Evolutionary conservation across 2,797 vertebrate species (phyloP).

Genomic region (Okamejei kenojei): DNA sequence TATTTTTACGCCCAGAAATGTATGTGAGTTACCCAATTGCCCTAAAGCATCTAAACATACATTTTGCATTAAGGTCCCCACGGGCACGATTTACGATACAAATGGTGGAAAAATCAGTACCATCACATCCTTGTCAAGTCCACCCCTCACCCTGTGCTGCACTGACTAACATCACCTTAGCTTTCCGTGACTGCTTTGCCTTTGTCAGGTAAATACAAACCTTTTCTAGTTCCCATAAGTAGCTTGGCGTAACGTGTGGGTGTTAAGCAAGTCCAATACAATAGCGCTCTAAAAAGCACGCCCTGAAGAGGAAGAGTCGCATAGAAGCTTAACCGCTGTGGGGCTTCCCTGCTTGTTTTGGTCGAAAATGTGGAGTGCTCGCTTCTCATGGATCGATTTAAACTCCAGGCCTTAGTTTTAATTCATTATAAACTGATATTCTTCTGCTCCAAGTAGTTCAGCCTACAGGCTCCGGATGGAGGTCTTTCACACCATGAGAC

Average conservation of each 20-base stretch:
- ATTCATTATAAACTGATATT: neutral
- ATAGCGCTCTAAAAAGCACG: constrained; percentile 52
- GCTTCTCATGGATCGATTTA: constrained; percentile 27
- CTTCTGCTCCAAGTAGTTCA: constrained; percentile 21
- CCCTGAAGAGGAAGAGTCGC: constrained; percentile 40
- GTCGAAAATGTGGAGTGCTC: constrained; percentile 15
- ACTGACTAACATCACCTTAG: constrained; percentile 55
- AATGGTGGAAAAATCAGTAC: constrained; percentile 58
- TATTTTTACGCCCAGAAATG: constrained; percentile 50
- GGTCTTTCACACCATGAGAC: constrained; percentile 16
- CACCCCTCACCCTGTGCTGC: constrained; percentile 54
- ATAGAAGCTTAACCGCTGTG: constrained; percentile 5
- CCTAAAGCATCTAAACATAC: constrained; percentile 61
- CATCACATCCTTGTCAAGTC: constrained; percentile 52
- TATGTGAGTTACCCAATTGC: constrained; percentile 61
- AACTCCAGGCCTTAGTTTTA: constrained; percentile 12
- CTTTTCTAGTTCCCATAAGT: constrained; percentile 60
- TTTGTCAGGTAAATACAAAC: constrained; percentile 73
- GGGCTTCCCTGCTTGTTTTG: constrained; percentile 19
- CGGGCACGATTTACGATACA: constrained; percentile 45
- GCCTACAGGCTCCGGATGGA: constrained; percentile 25
- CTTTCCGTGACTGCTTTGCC: constrained; percentile 57
- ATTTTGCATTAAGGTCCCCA: constrained; percentile 59
- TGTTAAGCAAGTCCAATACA: constrained; percentile 62
- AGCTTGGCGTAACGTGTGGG: constrained; percentile 60